Conservation (phyloP, 2,797 vertebrate species). For the Semaprochilodus insignis region DNA sequence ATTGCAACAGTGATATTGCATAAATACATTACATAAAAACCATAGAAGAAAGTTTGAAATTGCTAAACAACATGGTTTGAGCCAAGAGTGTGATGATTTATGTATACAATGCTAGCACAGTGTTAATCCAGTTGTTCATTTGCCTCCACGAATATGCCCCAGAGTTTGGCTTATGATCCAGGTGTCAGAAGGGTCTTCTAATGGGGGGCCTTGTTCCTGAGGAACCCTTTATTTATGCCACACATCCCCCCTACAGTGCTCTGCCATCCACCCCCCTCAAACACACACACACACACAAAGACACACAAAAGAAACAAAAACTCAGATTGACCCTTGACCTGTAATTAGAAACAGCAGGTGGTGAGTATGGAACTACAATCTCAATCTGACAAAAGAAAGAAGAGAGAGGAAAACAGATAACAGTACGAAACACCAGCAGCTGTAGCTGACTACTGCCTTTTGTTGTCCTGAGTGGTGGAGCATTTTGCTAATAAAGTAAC, state of each 20-base stretch:
- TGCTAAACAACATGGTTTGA: too few relatives aligned
- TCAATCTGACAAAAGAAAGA: background rate
- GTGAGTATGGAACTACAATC: conserved; percentile 11
- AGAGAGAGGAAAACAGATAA: background rate
- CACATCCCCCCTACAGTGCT: background rate
- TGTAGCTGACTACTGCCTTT: background rate
- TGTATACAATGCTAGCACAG: too few relatives aligned
- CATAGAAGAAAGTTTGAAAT: too few relatives aligned
- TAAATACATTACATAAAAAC: too few relatives aligned
- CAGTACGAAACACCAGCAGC: background rate
- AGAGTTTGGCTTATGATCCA: background rate
- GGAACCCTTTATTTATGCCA: background rate
- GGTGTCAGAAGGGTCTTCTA: background rate
- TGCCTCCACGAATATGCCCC: too few relatives aligned
- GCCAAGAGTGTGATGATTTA: too few relatives aligned
- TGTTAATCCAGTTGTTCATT: too few relatives aligned
- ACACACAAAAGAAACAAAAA: background rate
- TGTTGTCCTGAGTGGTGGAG: background rate
- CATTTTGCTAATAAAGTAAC: background rate
- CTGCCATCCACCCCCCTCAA: too few relatives aligned
- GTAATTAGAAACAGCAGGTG: conserved; percentile 46
- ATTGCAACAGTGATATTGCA: too few relatives aligned
- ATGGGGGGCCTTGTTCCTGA: background rate
- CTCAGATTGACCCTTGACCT: conserved; percentile 22
- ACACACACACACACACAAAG: background rate